Base-by-base conservation (phyloP, 2,113 vertebrate genomes). In the Trichechus manatus region DNA sequence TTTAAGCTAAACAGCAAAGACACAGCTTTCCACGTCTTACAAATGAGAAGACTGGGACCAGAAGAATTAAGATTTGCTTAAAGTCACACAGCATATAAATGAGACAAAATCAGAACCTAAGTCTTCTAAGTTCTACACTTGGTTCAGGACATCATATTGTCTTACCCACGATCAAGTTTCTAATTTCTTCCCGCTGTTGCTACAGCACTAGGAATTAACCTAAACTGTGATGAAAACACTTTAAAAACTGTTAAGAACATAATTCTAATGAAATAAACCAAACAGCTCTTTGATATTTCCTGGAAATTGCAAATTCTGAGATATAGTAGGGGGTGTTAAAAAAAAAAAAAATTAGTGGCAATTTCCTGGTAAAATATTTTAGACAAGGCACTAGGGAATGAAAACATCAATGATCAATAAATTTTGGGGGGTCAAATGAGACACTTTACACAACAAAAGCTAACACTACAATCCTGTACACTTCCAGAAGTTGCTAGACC, bases 61-160 rank as follows among this genome's bases (percentile, higher is more conserved):
- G 36, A 42, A 56, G 1, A 42, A 6, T 31, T 47, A 4, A 27
- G 25, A 53, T 47, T 1, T 36, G 42, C 50, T 83, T 4, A 17
- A 47, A 39, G 64, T 42, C 75, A 39, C 42, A 31, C 11, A 19
- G 4, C 8, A 31, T 7, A 6, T 0, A 1, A 33, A 23, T 3
- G 56, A 74, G 42, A 59, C 6, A 9, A 15, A 22, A 1, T 33
- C 27, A 50, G 15, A 44, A 1, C 9, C 13, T 3, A 1, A 5
- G 6, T 9, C 66, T 44, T 4, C 11, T 19, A 5, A 1, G 33
- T 1, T 2, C 78, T 31, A 2, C 1, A 0, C 63, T 15, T 6
- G 14, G 6, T 8, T 56, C 70, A 27, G 5, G 25, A 11, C 3
- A 78, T 8, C 19, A 36, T 7, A 31, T 61, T 10, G 39, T 10